Conservation (phyloP, 2,113 vertebrate genomes). For the Centropristis striata region DNA sequence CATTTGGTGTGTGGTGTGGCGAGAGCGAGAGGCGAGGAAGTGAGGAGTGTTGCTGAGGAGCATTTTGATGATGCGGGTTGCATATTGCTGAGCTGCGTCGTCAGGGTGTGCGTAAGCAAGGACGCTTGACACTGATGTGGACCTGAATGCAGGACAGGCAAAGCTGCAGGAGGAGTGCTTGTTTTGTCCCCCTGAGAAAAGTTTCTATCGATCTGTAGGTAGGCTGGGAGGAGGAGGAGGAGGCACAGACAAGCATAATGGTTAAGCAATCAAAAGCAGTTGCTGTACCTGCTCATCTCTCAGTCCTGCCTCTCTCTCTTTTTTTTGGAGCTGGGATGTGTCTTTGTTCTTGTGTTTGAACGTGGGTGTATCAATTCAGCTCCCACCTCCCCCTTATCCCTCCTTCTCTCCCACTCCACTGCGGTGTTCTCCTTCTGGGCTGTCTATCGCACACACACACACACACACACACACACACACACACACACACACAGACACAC, state of each 20-base stretch:
- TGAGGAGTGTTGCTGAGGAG: conserved; percentile 48
- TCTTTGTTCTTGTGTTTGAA: conserved; percentile 80
- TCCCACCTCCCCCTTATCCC: conserved; percentile 57
- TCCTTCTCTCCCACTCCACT: conserved; percentile 69
- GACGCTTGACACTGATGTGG: conserved; percentile 62
- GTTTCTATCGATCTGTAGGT: conserved; percentile 76
- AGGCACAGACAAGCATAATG: conserved; percentile 62
- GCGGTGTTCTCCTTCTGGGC: conserved; percentile 80
- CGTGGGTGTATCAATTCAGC: conserved; percentile 76
- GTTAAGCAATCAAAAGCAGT: conserved; percentile 65
- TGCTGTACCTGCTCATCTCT: conserved; percentile 61
- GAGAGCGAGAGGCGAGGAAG: conserved; percentile 30
- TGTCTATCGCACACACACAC: conserved; percentile 68
- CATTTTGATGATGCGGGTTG: conserved; percentile 64
- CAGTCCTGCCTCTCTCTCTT: conserved; percentile 21
- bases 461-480: conserved; percentile 17
- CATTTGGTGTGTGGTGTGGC: conserved; percentile 66
- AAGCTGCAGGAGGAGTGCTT: conserved; percentile 54
- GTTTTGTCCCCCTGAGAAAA: conserved; percentile 63
- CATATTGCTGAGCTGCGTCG: conserved; percentile 59
- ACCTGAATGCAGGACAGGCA: conserved; percentile 69
- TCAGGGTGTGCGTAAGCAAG: conserved; percentile 66
- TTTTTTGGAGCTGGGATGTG: conserved; percentile 54
- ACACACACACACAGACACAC: conserved; percentile 20
- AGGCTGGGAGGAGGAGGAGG: conserved; percentile 61